Percentiles rank a stretch among this genome's conserved stretches.
These are phyloP conservation scores for Carcinoscorpius rotundicauda DNA, from an alignment of 1,140 invertebrate genomes.

Conservation along the genomic window DNA sequence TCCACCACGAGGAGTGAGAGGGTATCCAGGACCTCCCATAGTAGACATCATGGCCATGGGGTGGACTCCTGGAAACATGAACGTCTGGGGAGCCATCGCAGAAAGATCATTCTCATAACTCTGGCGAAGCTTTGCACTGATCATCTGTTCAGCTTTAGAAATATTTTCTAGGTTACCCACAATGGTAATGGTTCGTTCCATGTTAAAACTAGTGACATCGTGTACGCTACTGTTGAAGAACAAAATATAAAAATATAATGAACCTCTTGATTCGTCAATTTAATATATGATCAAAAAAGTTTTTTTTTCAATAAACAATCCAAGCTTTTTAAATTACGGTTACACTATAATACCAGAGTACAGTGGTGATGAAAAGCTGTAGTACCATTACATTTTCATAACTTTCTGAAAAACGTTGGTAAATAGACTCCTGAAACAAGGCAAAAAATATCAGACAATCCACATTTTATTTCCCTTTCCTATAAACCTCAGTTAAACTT, in stretches of 20 bases:
- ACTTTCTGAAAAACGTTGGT: too few relatives aligned
- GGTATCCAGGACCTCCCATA: constrained; percentile 1
- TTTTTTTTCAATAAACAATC: not conserved
- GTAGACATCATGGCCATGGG: constrained; percentile 33
- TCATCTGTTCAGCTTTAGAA: constrained; percentile 81
- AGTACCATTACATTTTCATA: too few relatives aligned
- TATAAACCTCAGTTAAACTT: too few relatives aligned
- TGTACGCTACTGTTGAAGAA: constrained; percentile 52
- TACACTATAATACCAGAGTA: too few relatives aligned
- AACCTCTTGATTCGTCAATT: too few relatives aligned
- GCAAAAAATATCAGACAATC: too few relatives aligned
- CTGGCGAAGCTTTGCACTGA: constrained; percentile 83
- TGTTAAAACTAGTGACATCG: constrained; percentile 82
- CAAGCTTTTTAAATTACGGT: too few relatives aligned
- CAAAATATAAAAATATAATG: constrained; percentile 11
- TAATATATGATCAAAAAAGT: too few relatives aligned
- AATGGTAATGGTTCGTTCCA: constrained; percentile 90
- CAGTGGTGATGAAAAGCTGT: too few relatives aligned
- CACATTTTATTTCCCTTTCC: too few relatives aligned
- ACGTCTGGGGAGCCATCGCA: constrained; percentile 87
- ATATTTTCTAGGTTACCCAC: constrained; percentile 81
- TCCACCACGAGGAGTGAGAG: not conserved
- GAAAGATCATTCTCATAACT: constrained; percentile 90
- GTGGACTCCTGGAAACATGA: constrained; percentile 48
- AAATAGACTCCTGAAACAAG: too few relatives aligned